Conservation (phyloP, 2,113 vertebrate species). For the Crotalus helleri region DNA sequence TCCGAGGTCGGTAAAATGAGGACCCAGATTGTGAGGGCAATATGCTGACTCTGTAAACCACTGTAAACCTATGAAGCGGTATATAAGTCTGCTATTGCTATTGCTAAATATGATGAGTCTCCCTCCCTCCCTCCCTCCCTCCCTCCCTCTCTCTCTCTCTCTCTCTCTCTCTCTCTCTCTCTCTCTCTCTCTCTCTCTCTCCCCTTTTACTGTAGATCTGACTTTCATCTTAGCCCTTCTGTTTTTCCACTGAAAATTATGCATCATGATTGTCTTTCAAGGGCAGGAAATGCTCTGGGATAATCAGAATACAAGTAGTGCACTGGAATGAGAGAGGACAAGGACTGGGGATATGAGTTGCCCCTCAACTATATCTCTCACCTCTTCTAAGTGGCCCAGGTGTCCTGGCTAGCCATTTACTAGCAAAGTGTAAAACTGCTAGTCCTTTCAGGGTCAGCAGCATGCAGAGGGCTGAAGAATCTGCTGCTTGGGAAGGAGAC, state of each 20-base stretch:
- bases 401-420: background rate
- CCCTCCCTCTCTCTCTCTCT: too few species aligned
- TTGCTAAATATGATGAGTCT: too few species aligned
- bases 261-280: background rate
- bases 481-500: background rate
- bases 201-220: conserved; percentile 23
- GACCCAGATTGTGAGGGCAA: too few species aligned
- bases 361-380: background rate
- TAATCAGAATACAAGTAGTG: background rate
- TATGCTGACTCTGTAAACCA: background rate
- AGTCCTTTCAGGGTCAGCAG: background rate
- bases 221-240: conserved; percentile 34
- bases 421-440: background rate
- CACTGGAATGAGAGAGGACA: background rate
- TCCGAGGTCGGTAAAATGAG: too few species aligned
- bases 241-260: background rate
- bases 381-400: background rate
- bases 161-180: conserved; percentile 18
- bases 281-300: background rate
- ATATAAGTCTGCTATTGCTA: too few species aligned
- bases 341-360: background rate
- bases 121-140: too few species aligned
- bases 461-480: background rate
- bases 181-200: conserved; percentile 43
- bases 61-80: too few species aligned